These are phyloP conservation scores for Lamproptera curius DNA, from an alignment of 2,888 invertebrate genomes.

Conservation along the genomic window DNA sequence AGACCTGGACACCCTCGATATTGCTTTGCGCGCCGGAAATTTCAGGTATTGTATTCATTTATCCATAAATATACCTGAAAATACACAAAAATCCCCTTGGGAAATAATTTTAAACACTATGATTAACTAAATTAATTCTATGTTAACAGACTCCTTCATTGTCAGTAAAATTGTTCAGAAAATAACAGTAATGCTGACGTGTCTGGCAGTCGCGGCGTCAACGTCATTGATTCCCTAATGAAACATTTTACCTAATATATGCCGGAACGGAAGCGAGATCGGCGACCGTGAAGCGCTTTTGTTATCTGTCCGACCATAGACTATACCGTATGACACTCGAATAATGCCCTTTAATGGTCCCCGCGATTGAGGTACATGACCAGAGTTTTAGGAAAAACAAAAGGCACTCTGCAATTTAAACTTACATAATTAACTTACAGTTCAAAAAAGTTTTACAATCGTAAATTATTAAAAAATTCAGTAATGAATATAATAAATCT, in stretches of 20 bases:
- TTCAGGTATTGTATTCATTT: slow-evolving; percentile 52
- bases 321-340: slow-evolving; percentile 4
- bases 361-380: not conserved
- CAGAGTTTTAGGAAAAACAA: not conserved
- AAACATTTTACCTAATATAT: slow-evolving; percentile 4
- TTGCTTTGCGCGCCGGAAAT: slow-evolving; percentile 73
- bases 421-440: too few species aligned
- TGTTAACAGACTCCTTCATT: too few species aligned
- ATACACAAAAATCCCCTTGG: too few species aligned
- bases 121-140: too few species aligned
- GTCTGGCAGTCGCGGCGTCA: not conserved
- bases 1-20: slow-evolving; percentile 68
- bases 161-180: too few species aligned
- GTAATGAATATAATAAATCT: too few species aligned
- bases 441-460: too few species aligned
- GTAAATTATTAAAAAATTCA: too few species aligned
- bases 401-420: too few species aligned
- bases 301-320: slow-evolving; percentile 4
- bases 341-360: slow-evolving; percentile 5
- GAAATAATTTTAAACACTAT: too few species aligned
- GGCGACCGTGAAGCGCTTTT: slow-evolving; percentile 15
- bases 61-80: too few species aligned
- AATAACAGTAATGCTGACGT: not conserved
- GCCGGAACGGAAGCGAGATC: slow-evolving; percentile 9
- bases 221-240: slow-evolving; percentile 3